Evolutionary conservation across 2,888 invertebrate species (phyloP).

Genomic region (Patella caerulea): DNA sequence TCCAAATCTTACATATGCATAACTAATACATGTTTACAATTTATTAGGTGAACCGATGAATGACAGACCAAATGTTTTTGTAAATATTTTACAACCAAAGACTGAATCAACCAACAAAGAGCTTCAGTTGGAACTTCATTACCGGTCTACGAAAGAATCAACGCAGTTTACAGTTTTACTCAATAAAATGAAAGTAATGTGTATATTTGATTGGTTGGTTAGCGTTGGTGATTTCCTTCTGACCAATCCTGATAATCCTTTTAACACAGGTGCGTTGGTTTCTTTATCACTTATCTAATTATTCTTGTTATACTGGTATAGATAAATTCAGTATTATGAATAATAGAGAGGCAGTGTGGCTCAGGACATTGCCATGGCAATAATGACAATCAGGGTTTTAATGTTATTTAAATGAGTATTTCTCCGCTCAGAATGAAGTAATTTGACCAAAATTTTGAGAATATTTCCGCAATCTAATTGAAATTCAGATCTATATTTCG

Average conservation of each 20-base stretch:
- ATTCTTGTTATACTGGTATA: no score
- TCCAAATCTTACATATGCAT: no score
- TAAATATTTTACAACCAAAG: conserved; percentile 82
- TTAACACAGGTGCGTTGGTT: conserved; percentile 44
- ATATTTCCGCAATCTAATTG: no score
- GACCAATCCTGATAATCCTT: conserved; percentile 70
- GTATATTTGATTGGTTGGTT: conserved; percentile 94
- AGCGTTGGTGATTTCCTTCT: conserved; percentile 84
- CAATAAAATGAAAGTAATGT: conserved; percentile 95
- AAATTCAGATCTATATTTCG: no score
- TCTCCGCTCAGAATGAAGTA: no score
- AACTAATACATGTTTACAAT: not conserved
- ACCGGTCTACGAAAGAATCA: conserved; percentile 76
- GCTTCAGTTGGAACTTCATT: conserved; percentile 75
- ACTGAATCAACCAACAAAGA: conserved; percentile 34
- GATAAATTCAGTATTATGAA: no score
- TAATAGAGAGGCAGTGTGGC: no score
- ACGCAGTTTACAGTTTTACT: conserved; percentile 89
- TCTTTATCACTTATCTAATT: not conserved
- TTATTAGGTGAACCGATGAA: conserved; percentile 77
- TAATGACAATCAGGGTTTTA: no score
- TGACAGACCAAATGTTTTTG: conserved; percentile 87
- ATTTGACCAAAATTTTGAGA: no score
- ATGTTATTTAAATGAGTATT: no score
- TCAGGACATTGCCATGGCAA: no score